Conservation (phyloP, 2,797 vertebrate species). For the Cygnus olor region DNA sequence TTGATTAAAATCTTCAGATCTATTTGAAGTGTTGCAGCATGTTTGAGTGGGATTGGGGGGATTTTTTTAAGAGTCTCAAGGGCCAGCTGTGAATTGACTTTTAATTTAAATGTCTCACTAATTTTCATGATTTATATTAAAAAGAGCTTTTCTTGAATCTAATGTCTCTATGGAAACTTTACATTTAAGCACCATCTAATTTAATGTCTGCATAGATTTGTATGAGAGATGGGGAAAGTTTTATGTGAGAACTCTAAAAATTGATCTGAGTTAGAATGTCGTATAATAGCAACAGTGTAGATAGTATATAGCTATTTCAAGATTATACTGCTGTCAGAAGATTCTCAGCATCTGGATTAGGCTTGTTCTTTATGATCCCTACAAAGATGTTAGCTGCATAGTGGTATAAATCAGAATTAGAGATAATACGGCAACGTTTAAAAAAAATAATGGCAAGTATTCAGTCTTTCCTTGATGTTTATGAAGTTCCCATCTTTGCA, state of each 20-base stretch:
- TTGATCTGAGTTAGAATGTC: not conserved
- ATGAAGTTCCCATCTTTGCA: not conserved
- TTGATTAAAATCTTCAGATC: not conserved
- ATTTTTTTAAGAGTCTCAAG: not conserved
- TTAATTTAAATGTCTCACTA: not conserved
- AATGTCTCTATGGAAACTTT: not conserved
- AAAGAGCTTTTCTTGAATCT: not conserved
- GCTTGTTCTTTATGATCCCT: not conserved
- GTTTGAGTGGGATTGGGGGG: not conserved
- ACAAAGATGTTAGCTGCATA: not conserved
- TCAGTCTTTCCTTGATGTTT: not conserved
- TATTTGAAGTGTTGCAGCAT: not conserved
- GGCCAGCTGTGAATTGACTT: not conserved
- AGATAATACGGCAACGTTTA: not conserved
- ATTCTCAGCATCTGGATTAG: not conserved
- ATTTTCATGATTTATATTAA: not conserved
- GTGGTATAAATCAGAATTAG: not conserved
- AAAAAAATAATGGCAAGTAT: not conserved
- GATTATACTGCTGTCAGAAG: not conserved
- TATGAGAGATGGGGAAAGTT: not conserved
- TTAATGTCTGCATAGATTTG: not conserved
- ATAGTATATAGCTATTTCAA: not conserved
- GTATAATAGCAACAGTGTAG: not conserved
- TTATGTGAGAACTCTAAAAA: not conserved
- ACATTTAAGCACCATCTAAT: not conserved